Evolutionary conservation across 2,888 invertebrate genomes (phyloP).

Genomic region (Drosophila anomalipes): DNA sequence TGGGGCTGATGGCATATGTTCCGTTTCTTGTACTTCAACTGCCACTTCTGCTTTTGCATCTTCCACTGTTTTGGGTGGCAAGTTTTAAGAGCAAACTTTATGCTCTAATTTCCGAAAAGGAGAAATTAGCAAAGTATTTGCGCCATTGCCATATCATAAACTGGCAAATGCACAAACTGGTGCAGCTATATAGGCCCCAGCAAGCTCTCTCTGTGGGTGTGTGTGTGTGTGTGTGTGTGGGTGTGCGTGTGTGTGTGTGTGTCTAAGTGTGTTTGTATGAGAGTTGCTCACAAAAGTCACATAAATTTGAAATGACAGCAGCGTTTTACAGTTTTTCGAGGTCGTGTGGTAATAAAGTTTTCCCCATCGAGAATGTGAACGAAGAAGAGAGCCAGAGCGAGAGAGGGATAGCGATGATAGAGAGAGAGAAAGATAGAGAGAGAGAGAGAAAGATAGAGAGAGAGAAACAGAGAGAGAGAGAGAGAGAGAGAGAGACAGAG

Average conservation of each 20-base stretch:
- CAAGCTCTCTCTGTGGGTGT: background rate
- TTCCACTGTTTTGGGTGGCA: conserved; percentile 34
- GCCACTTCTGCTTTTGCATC: conserved; percentile 1
- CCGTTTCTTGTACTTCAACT: conserved; percentile 13
- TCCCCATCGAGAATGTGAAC: conserved; percentile 31
- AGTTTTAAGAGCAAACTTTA: conserved; percentile 76
- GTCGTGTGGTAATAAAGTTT: conserved; percentile 73
- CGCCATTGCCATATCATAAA: conserved; percentile 77
- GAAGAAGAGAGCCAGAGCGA: conserved; percentile 6
- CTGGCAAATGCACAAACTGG: conserved; percentile 54
- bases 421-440: background rate
- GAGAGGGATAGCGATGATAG: background rate
- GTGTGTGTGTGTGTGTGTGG: conserved; percentile 7
- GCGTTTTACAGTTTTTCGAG: conserved; percentile 77
- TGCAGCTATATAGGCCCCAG: conserved; percentile 36
- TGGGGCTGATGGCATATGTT: conserved; percentile 37
- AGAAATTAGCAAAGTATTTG: conserved; percentile 80
- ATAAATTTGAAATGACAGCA: conserved; percentile 80
- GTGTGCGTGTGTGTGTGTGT: conserved; percentile 18
- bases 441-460: background rate
- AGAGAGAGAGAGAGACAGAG: conserved; percentile 4
- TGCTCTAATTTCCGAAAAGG: conserved; percentile 78
- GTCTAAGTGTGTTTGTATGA: conserved; percentile 14
- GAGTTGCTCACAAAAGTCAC: conserved; percentile 75
- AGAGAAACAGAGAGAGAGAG: background rate